Percentiles rank a stretch among this genome's conserved stretches.
These are phyloP conservation scores for Osmerus eperlanus DNA, from an alignment of 2,113 vertebrate species.

Conservation along the genomic window DNA sequence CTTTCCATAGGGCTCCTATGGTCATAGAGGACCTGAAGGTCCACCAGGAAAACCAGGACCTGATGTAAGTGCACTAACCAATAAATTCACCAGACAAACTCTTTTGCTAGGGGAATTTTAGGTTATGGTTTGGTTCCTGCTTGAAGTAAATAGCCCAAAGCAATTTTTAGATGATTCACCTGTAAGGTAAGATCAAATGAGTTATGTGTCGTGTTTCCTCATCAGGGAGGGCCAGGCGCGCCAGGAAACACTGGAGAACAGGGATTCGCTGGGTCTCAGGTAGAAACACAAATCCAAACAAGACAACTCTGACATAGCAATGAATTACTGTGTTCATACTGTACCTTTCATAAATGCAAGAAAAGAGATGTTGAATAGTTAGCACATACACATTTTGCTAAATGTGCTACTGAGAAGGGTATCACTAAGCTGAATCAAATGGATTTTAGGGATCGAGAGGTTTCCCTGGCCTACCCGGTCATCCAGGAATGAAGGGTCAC, in stretches of 20 bases:
- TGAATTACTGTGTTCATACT: background rate
- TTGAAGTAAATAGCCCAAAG: too few relatives aligned
- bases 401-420: background rate
- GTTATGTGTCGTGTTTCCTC: slow-evolving; percentile 1
- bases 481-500: slow-evolving; percentile 87
- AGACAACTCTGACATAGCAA: background rate
- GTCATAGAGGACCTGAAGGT: slow-evolving; percentile 89
- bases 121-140: too few relatives aligned
- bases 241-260: slow-evolving; percentile 82
- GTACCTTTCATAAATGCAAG: background rate
- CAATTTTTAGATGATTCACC: background rate
- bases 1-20: slow-evolving; percentile 77
- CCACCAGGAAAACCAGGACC: slow-evolving; percentile 85
- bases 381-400: background rate
- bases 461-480: slow-evolving; percentile 93
- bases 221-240: slow-evolving; percentile 85
- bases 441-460: slow-evolving; percentile 81
- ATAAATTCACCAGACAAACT: background rate
- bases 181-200: background rate
- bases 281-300: slow-evolving; percentile 55
- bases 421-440: background rate
- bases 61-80: slow-evolving; percentile 79
- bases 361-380: too few relatives aligned
- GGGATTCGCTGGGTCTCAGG: slow-evolving; percentile 86
- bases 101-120: background rate